Conservation (phyloP, 1,140 invertebrate genomes). For the Lordiphosa clarofinis region DNA sequence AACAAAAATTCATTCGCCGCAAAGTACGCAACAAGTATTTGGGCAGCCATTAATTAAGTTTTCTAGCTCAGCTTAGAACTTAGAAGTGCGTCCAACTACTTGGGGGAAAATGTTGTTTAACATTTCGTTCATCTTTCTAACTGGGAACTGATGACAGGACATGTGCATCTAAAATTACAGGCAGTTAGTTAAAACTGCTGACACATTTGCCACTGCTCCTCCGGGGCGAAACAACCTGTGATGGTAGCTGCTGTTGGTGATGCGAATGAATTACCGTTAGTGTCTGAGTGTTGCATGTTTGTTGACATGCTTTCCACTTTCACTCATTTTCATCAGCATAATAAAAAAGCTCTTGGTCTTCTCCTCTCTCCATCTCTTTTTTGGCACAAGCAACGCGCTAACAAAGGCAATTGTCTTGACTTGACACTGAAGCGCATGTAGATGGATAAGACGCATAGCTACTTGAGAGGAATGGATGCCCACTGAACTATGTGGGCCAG, state of each 20-base stretch:
- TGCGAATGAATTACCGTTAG: conserved; percentile 44
- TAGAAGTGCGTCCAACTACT: conserved; percentile 38
- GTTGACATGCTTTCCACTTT: conserved; percentile 54
- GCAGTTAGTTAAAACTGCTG: conserved; percentile 48
- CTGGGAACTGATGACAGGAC: conserved; percentile 55
- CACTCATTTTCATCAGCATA: conserved; percentile 42
- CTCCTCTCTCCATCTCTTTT: neutral
- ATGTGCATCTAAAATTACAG: conserved; percentile 63
- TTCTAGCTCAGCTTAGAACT: conserved; percentile 17
- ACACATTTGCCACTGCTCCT: conserved; percentile 34
- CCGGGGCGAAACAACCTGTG: neutral
- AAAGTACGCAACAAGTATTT: conserved; percentile 62
- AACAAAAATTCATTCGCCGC: conserved; percentile 25
- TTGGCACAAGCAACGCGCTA: conserved; percentile 25
- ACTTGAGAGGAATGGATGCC: too few species aligned
- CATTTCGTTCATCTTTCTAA: conserved; percentile 6
- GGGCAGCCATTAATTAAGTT: conserved; percentile 46
- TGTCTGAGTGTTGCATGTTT: conserved; percentile 55
- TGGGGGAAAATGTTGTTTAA: neutral
- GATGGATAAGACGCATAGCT: too few species aligned
- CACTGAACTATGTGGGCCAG: too few species aligned
- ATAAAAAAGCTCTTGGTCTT: conserved; percentile 31
- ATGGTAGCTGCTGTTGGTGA: conserved; percentile 36
- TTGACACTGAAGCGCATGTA: conserved; percentile 35
- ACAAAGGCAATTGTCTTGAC: conserved; percentile 69